phyloP scores from a whole-genome alignment of 64 coral and sea anemone genomes.

The Catalaphyllia jardinei region DNA sequence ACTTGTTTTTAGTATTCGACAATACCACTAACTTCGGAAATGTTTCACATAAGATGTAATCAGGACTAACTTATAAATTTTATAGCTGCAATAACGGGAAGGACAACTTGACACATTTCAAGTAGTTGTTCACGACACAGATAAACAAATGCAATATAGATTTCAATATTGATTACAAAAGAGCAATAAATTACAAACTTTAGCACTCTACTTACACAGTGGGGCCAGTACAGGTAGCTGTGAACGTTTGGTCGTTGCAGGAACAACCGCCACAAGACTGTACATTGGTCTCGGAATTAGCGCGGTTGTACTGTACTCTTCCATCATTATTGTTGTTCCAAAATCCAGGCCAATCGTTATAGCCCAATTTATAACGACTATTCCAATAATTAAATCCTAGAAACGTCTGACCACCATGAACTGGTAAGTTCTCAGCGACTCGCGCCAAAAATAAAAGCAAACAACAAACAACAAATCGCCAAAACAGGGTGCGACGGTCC shows the following conservation, averaged over 20 bases:
- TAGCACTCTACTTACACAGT: conserved; percentile 25
- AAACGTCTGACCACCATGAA: conserved; percentile 5
- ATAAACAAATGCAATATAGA: background rate
- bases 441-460: background rate
- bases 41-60: no score
- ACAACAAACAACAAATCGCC: background rate
- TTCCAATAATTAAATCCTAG: conserved; percentile 76
- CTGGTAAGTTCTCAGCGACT: background rate
- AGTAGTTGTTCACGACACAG: background rate
- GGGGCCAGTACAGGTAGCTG: conserved; percentile 51
- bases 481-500: background rate
- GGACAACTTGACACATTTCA: no score
- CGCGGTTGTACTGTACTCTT: conserved; percentile 37
- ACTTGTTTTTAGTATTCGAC: no score
- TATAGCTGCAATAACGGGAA: no score
- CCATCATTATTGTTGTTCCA: conserved; percentile 54
- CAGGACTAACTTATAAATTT: no score
- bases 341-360: conserved; percentile 81
- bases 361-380: conserved; percentile 49
- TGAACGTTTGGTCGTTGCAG: conserved; percentile 18
- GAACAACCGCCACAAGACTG: conserved; percentile 40
- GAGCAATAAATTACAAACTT: background rate
- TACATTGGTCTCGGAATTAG: background rate
- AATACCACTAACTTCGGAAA: no score
- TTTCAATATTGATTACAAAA: background rate